phyloP scores from a whole-genome alignment of 1,140 invertebrate genomes.

The Anthonomus grandis region DNA sequence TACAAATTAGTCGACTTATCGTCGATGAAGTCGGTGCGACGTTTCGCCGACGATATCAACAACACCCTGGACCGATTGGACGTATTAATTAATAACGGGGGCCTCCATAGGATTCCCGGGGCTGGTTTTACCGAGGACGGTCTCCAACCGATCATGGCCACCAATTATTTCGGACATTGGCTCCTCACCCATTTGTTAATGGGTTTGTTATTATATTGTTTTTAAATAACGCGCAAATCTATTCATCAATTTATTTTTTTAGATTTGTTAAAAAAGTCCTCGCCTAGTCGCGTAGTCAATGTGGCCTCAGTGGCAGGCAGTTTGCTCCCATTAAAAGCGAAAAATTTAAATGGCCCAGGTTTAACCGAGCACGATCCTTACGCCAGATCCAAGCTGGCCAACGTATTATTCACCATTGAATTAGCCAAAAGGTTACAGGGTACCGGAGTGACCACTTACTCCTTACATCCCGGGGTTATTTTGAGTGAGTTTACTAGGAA shows the following conservation, averaged over 20 bases:
- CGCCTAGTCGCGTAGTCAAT: too few species aligned
- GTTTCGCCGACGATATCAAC: not conserved
- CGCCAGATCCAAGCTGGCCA: too few species aligned
- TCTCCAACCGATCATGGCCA: slow-evolving; percentile 50
- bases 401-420: slow-evolving; percentile 79
- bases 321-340: too few species aligned
- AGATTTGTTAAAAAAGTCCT: too few species aligned
- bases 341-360: too few species aligned
- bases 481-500: too few species aligned
- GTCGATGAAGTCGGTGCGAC: not conserved
- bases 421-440: slow-evolving; percentile 70
- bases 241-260: too few species aligned
- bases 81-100: slow-evolving; percentile 60
- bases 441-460: slow-evolving; percentile 73
- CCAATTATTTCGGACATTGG: slow-evolving; percentile 56
- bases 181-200: slow-evolving; percentile 53
- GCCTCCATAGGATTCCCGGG: slow-evolving; percentile 26
- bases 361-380: too few species aligned
- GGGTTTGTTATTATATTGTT: too few species aligned
- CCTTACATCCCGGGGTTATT: slow-evolving; percentile 71
- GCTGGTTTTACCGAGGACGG: slow-evolving; percentile 49
- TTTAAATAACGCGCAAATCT: too few species aligned
- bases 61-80: slow-evolving; percentile 50
- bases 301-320: too few species aligned
- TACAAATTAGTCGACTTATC: not conserved